phyloP scores from a whole-genome alignment of 1,140 invertebrate genomes.

The Drosophila yakuba region DNA sequence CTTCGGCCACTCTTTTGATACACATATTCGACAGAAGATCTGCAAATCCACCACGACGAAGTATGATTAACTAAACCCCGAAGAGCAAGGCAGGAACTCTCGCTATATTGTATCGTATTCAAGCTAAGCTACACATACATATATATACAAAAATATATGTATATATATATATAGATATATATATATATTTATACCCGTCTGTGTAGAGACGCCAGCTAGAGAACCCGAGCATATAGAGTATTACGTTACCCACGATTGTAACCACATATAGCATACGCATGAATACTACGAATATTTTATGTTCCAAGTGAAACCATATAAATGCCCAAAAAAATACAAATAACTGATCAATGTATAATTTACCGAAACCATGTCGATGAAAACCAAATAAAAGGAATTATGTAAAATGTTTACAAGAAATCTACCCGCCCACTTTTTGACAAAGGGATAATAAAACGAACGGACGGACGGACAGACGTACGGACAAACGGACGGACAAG shows the following conservation, averaged over 20 bases:
- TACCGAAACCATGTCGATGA: conserved; percentile 23
- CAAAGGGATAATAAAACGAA: no score
- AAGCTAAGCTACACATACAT: conserved; percentile 22
- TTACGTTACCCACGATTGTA: conserved; percentile 43
- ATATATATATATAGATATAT: conserved; percentile 29
- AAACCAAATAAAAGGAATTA: conserved; percentile 67
- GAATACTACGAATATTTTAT: conserved; percentile 37
- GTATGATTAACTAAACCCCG: neutral
- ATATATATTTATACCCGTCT: conserved; percentile 38
- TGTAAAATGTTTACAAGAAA: conserved; percentile 71
- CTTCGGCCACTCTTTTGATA: conserved; percentile 63
- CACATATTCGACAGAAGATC: conserved; percentile 42
- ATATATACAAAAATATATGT: neutral
- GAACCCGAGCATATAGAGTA: conserved; percentile 41
- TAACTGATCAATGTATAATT: conserved; percentile 47
- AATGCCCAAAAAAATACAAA: conserved; percentile 7
- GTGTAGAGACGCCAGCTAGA: conserved; percentile 45
- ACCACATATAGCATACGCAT: conserved; percentile 43
- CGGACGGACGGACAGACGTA: no score
- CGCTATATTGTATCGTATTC: conserved; percentile 41
- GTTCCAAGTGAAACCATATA: conserved; percentile 24
- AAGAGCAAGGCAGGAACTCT: conserved; percentile 10
- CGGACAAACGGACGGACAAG: no score
- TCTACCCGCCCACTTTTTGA: neutral
- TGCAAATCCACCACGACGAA: conserved; percentile 16